Evolutionary conservation across 2,888 invertebrate genomes (phyloP).

Genomic region (Invenusta paracnida): DNA sequence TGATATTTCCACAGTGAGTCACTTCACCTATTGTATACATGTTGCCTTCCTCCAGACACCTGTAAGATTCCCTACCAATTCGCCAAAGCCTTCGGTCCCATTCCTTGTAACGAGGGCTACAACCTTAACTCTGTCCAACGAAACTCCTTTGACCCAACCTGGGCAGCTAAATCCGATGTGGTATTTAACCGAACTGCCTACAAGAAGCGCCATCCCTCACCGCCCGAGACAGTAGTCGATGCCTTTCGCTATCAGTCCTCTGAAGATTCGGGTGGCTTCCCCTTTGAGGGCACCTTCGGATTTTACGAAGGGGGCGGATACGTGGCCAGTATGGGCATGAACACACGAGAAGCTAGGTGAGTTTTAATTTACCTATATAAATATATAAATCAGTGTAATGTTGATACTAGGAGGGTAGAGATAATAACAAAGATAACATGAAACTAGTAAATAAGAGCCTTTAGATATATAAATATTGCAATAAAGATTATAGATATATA

Average conservation of each 20-base stretch:
- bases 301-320: constrained; percentile 51
- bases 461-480: too few species aligned
- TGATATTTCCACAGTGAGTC: too few species aligned
- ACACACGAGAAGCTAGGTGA: constrained; percentile 16
- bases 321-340: constrained; percentile 46
- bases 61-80: neutral
- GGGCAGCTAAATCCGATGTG: neutral
- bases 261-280: constrained; percentile 49
- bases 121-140: neutral
- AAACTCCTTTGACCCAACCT: neutral
- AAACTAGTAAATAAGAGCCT: too few species aligned
- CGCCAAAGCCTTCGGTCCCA: neutral
- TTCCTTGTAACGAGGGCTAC: constrained; percentile 34
- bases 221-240: constrained; percentile 32
- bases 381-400: neutral
- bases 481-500: too few species aligned
- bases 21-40: neutral
- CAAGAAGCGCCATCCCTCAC: constrained; percentile 9
- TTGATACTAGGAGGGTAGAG: too few species aligned
- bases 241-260: constrained; percentile 44
- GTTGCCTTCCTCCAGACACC: neutral
- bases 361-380: neutral
- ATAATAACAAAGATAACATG: too few species aligned
- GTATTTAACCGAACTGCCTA: neutral
- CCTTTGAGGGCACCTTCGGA: constrained; percentile 49